These are phyloP conservation scores for Panthera tigris DNA, from an alignment of 2,113 vertebrate genomes.

Conservation along the genomic window DNA sequence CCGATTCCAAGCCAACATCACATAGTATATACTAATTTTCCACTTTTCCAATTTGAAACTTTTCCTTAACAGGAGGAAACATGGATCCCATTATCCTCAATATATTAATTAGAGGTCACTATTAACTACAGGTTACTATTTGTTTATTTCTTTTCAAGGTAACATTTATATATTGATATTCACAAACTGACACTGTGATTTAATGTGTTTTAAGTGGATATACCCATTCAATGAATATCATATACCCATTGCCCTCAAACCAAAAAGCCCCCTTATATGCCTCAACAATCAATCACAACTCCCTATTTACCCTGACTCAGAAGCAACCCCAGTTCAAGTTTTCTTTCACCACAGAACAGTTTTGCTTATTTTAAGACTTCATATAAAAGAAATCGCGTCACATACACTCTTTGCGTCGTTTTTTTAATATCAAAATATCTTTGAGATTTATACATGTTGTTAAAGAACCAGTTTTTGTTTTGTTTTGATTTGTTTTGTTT, in stretches of 20 bases:
- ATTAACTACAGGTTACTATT: background rate
- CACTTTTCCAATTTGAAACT: background rate
- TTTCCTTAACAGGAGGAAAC: background rate
- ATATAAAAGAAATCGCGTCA: background rate
- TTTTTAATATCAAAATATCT: background rate
- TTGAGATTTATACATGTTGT: background rate
- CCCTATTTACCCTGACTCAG: too few species aligned
- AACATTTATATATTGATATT: background rate
- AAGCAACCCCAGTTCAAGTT: background rate
- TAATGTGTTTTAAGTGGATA: background rate
- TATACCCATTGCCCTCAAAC: background rate
- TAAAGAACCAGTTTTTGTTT: background rate
- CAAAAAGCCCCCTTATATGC: background rate
- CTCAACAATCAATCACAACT: background rate
- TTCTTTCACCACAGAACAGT: background rate
- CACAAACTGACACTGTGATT: background rate
- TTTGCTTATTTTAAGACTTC: background rate
- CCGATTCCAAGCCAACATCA: background rate
- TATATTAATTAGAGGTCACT: background rate
- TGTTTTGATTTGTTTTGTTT: too few species aligned
- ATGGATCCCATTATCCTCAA: background rate
- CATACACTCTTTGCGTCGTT: background rate
- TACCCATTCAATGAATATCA: background rate
- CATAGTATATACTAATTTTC: background rate
- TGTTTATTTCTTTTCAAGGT: background rate